Evolutionary conservation across 2,113 vertebrate species (phyloP).

Genomic region (Myanophis thanlyinensis): DNA sequence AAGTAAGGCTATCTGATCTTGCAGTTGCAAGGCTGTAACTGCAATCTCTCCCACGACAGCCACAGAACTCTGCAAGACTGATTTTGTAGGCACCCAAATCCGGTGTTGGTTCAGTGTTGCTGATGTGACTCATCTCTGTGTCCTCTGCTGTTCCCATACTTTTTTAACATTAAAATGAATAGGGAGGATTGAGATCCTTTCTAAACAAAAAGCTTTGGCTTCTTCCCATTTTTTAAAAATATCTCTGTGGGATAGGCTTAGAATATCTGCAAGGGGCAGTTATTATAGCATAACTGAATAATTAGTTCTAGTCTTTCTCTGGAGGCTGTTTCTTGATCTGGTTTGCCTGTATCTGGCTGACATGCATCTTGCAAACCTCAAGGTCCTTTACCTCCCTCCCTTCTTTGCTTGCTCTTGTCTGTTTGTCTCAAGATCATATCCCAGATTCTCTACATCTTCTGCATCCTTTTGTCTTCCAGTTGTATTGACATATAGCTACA

Average conservation of each 20-base stretch:
- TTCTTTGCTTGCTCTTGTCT: background rate
- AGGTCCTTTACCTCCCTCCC: background rate
- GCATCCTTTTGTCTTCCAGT: background rate
- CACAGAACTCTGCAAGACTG: slow-evolving; percentile 3
- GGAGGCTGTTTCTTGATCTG: background rate
- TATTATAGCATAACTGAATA: background rate
- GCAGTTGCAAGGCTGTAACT: background rate
- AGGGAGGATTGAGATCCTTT: background rate
- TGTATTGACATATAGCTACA: background rate
- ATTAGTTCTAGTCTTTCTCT: background rate
- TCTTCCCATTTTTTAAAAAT: background rate
- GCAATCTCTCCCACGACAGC: slow-evolving; percentile 10
- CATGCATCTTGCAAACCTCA: background rate
- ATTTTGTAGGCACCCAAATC: background rate
- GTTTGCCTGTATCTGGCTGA: background rate
- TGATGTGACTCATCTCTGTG: background rate
- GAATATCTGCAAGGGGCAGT: background rate
- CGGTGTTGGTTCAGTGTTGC: background rate
- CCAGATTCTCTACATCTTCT: background rate
- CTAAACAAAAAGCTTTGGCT: background rate
- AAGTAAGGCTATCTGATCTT: background rate
- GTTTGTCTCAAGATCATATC: background rate
- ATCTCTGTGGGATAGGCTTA: background rate
- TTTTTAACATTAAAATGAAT: background rate
- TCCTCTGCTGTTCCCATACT: background rate